Evolutionary conservation across 2,888 invertebrate genomes (phyloP).

Genomic region (Cosmia trapezina): DNA sequence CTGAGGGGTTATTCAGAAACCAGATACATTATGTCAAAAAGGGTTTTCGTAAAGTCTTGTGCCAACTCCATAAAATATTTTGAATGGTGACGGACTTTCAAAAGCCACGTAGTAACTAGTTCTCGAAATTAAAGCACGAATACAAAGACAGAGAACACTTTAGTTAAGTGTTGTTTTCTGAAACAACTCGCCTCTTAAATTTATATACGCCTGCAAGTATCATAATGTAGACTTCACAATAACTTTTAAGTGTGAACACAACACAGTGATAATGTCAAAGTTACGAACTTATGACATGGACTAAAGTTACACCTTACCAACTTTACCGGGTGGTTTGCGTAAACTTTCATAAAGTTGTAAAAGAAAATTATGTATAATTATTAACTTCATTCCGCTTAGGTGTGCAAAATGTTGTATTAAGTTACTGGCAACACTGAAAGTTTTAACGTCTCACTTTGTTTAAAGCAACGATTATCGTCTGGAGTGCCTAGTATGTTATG

Average conservation of each 20-base stretch:
- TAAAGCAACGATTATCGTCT: slow-evolving; percentile 58
- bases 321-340: slow-evolving; percentile 62
- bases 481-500: slow-evolving; percentile 53
- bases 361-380: slow-evolving; percentile 78
- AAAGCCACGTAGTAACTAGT: not conserved
- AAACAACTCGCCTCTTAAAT: slow-evolving; percentile 20
- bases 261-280: slow-evolving; percentile 63
- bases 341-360: slow-evolving; percentile 72
- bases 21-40: not conserved
- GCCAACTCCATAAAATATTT: not conserved
- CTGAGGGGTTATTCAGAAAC: not conserved
- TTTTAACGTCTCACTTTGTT: slow-evolving; percentile 71
- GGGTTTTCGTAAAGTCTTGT: not conserved
- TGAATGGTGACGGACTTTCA: not conserved
- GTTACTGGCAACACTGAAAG: slow-evolving; percentile 67
- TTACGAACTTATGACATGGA: slow-evolving; percentile 58
- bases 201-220: slow-evolving; percentile 25
- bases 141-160: slow-evolving; percentile 17
- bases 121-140: not conserved
- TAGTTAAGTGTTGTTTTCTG: slow-evolving; percentile 9
- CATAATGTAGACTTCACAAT: slow-evolving; percentile 37
- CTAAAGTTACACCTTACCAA: slow-evolving; percentile 61
- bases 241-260: slow-evolving; percentile 59
- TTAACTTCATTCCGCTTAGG: slow-evolving; percentile 72
- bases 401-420: slow-evolving; percentile 75